Conservation (phyloP, 2,888 invertebrate species). For the Atherix ibis region DNA sequence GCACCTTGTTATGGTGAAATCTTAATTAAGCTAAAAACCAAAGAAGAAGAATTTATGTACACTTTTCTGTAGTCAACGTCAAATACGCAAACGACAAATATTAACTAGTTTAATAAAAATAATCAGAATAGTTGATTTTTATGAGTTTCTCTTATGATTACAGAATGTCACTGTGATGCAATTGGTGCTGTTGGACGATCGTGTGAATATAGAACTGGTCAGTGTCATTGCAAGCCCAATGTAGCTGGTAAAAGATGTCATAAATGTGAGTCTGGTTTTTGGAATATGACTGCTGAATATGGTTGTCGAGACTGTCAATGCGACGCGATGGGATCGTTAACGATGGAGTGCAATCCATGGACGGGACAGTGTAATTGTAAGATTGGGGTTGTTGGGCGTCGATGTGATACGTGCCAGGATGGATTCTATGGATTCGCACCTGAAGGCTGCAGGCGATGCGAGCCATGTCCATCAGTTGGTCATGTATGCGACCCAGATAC, state of each 20-base stretch:
- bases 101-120: too few relatives aligned
- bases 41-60: too few relatives aligned
- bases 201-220: constrained; percentile 63
- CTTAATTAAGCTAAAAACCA: too few relatives aligned
- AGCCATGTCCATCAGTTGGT: constrained; percentile 59
- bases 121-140: too few relatives aligned
- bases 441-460: constrained; percentile 67
- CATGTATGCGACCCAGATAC: constrained; percentile 79
- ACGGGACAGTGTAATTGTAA: constrained; percentile 68
- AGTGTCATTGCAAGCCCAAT: constrained; percentile 58
- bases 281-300: constrained; percentile 53
- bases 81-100: too few relatives aligned
- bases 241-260: constrained; percentile 61
- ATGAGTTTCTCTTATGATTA: constrained; percentile 32
- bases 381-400: constrained; percentile 54
- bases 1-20: too few relatives aligned
- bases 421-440: constrained; percentile 57
- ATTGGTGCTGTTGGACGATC: constrained; percentile 50
- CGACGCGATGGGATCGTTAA: constrained; percentile 47
- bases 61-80: too few relatives aligned
- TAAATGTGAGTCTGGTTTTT: constrained; percentile 59
- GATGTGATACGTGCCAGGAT: constrained; percentile 57
- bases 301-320: constrained; percentile 80
- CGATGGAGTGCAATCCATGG: constrained; percentile 52
- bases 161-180: constrained; percentile 75